Evolutionary conservation across 2,797 vertebrate genomes (phyloP).

Genomic region (Naso thynnoides): DNA sequence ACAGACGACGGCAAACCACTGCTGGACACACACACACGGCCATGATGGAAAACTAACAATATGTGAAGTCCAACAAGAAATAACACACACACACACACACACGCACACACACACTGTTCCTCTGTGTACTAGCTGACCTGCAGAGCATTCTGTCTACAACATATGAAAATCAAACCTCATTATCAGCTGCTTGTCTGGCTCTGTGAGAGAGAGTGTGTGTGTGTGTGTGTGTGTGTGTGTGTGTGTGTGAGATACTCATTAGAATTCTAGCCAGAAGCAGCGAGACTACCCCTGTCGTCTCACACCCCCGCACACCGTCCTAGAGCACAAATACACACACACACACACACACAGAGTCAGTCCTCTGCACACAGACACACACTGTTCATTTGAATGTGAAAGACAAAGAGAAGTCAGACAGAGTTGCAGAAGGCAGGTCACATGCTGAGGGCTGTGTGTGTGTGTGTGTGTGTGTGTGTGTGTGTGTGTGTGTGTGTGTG

Average conservation of each 20-base stretch:
- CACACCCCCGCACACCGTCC: slow-evolving; percentile 51
- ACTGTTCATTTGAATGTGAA: slow-evolving; percentile 73
- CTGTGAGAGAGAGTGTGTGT: slow-evolving; percentile 22
- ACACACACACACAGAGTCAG: slow-evolving; percentile 13
- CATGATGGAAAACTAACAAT: slow-evolving; percentile 34
- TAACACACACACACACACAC: slow-evolving; percentile 24
- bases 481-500: slow-evolving; percentile 16
- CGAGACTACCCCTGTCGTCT: slow-evolving; percentile 64
- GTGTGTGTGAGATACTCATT: slow-evolving; percentile 52
- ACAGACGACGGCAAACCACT: slow-evolving; percentile 18
- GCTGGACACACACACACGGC: slow-evolving; percentile 28
- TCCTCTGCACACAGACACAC: slow-evolving; percentile 38
- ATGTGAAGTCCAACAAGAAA: slow-evolving; percentile 24
- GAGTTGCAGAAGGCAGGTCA: slow-evolving; percentile 59
- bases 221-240: slow-evolving; percentile 19
- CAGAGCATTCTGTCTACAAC: slow-evolving; percentile 81
- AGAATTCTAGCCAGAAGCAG: slow-evolving; percentile 73
- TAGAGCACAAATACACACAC: slow-evolving; percentile 19
- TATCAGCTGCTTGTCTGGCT: slow-evolving; percentile 81
- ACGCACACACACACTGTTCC: slow-evolving; percentile 19
- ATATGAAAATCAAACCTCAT: slow-evolving; percentile 86
- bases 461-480: slow-evolving; percentile 31
- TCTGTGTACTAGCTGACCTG: slow-evolving; percentile 62
- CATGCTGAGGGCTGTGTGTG: slow-evolving; percentile 22
- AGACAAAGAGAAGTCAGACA: slow-evolving; percentile 68